Evolutionary conservation across 1,140 invertebrate genomes (phyloP).

Genomic region (Potamilus streckersoni): DNA sequence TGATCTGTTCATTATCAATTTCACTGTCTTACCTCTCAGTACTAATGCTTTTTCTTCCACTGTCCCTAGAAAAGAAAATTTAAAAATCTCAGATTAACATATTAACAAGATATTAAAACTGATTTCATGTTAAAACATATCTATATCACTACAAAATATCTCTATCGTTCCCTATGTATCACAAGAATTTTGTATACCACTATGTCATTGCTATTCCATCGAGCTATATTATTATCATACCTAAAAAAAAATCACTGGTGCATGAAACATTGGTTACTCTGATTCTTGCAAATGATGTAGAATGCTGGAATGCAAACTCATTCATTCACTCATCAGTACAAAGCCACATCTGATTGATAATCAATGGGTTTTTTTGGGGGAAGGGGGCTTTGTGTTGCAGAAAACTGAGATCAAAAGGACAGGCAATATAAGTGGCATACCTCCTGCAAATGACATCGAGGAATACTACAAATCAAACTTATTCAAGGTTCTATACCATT

Average conservation of each 20-base stretch:
- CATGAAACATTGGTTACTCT: too few species aligned
- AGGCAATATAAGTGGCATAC: too few species aligned
- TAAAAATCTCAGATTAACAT: conserved; percentile 1
- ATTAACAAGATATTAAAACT: not conserved
- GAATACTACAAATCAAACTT: too few species aligned
- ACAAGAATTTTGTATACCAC: not conserved
- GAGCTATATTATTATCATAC: not conserved
- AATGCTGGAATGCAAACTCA: too few species aligned
- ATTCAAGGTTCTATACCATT: too few species aligned
- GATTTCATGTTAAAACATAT: not conserved
- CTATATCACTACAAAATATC: not conserved
- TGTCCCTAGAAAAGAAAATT: conserved; percentile 55
- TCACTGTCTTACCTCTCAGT: conserved; percentile 64
- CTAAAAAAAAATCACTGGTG: not conserved
- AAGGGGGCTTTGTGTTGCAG: too few species aligned
- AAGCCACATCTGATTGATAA: too few species aligned
- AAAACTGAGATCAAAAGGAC: too few species aligned
- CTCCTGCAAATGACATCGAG: too few species aligned
- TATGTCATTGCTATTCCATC: not conserved
- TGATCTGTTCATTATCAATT: not conserved
- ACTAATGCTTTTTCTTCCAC: conserved; percentile 70
- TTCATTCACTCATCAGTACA: too few species aligned
- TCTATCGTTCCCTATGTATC: not conserved
- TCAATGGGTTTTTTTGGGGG: too few species aligned
- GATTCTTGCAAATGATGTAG: too few species aligned